phyloP scores from a whole-genome alignment of 1,140 invertebrate genomes.

The Mylabris phalerata region DNA sequence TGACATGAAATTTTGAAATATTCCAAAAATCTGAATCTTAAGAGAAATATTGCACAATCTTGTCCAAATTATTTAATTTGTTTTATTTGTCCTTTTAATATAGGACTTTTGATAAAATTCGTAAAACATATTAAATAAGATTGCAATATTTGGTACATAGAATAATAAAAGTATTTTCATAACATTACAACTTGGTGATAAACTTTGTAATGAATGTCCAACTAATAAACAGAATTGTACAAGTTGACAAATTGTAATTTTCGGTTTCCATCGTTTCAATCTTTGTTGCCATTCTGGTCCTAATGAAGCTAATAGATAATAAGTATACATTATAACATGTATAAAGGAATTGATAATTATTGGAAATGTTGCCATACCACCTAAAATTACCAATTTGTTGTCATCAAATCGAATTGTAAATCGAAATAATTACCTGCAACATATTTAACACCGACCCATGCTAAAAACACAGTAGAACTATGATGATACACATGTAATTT shows the following conservation, averaged over 20 bases:
- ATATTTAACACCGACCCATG: conserved; percentile 65
- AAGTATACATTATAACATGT: conserved; percentile 42
- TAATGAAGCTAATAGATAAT: conserved; percentile 35
- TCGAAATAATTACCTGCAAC: conserved; percentile 46
- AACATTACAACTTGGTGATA: conserved; percentile 50
- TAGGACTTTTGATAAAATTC: conserved; percentile 59
- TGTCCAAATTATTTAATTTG: not conserved
- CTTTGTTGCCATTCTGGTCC: conserved; percentile 32
- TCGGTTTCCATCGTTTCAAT: conserved; percentile 39
- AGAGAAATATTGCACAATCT: not conserved
- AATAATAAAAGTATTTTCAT: conserved; percentile 46
- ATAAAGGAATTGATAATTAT: conserved; percentile 33
- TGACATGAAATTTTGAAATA: too few species aligned
- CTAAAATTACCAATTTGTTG: conserved; percentile 6
- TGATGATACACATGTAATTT: conserved; percentile 72
- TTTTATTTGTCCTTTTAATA: conserved; percentile 29
- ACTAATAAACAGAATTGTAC: conserved; percentile 58
- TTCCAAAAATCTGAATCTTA: too few species aligned
- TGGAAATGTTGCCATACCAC: conserved; percentile 32
- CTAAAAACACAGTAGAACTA: conserved; percentile 52
- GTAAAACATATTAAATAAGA: conserved; percentile 65
- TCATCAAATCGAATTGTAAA: too few species aligned
- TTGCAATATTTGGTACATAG: conserved; percentile 53
- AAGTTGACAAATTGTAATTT: conserved; percentile 44
- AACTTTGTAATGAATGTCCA: conserved; percentile 47